Base-by-base conservation (phyloP, 2,888 invertebrate genomes). In the Machimus rusticus region DNA sequence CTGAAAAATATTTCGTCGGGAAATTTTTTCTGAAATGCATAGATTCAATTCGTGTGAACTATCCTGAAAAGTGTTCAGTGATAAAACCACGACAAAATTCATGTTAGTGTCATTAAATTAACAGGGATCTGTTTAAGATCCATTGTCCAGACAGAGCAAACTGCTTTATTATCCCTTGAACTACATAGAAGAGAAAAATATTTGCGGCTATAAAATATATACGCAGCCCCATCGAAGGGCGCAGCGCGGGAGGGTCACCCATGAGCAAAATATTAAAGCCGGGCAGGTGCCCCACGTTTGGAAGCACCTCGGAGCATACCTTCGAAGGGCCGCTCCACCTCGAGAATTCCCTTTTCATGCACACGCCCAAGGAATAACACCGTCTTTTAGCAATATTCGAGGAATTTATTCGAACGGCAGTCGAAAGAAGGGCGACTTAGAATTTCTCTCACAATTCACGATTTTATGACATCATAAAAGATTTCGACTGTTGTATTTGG, bases 381-480 rank as follows among this genome's bases (percentile, higher is more conserved):
- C 66, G 57, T 82, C 66, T 82, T 82, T 82, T 57, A 66, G 82
- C 66, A 82, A 66, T 81, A 81, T 81, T 81, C 81, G n/a, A 81
- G 55, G 55, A 82, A 82, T 82, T 82, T 82, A 82, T 82, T 82
- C 82, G 82, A 82, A 39, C 66, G 66, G 66, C 34, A 66, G 39
- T 12, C 46, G 57, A 82, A 12, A 19, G 23, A 34, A 12, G 37
- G 55, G 66, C 66, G 12, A 82, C 31, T 82, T 82, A 37, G 51
- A 79, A 79, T 37, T 66, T 66, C 39, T 66, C 66, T 82, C 82
- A 82, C 82, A 82, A 82, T 82, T 82, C 82, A 82, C 82, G 82
- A 57, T 82, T 82, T 82, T 82, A 82, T 82, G 82, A 82, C 82
- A 82, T 66, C 66, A 82, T 82, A 82, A 82, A 82, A 82, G 82